Evolutionary conservation across 2,797 vertebrate genomes (phyloP).

Genomic region (Lithobates pipiens): DNA sequence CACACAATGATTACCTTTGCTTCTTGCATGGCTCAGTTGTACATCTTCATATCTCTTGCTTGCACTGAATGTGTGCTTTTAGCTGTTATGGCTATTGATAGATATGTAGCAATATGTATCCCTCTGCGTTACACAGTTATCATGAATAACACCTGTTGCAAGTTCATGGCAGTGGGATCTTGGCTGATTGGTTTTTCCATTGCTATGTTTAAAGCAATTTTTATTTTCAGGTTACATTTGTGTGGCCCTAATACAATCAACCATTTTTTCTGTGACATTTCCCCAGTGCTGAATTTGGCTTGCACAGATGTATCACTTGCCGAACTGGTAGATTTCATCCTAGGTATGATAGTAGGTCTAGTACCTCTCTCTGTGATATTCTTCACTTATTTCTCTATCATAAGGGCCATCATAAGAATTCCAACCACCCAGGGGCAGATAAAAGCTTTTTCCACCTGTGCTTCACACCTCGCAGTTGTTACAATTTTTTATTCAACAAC

Average conservation of each 20-base stretch:
- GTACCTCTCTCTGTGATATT: constrained; percentile 66
- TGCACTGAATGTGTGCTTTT: constrained; percentile 55
- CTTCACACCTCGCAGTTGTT: constrained; percentile 68
- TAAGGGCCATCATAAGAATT: constrained; percentile 63
- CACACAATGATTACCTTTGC: neutral
- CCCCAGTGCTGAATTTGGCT: constrained; percentile 68
- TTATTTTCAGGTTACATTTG: constrained; percentile 67
- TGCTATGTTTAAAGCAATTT: constrained; percentile 66
- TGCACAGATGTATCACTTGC: constrained; percentile 68
- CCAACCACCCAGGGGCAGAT: constrained; percentile 63
- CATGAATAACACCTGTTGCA: constrained; percentile 10
- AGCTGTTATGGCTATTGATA: constrained; percentile 20
- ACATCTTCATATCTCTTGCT: neutral
- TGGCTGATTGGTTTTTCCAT: constrained; percentile 68
- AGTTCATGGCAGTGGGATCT: constrained; percentile 56
- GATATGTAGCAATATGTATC: constrained; percentile 9
- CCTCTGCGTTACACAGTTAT: constrained; percentile 1
- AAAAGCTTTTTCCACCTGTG: constrained; percentile 70
- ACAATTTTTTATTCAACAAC: constrained; percentile 68
- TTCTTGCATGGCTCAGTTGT: neutral
- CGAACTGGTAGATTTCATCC: constrained; percentile 68
- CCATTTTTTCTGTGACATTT: constrained; percentile 50
- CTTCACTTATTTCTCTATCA: constrained; percentile 66
- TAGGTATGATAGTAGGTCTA: constrained; percentile 67
- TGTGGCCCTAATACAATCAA: constrained; percentile 38